phyloP scores from a whole-genome alignment of 2,113 vertebrate genomes.

The Myrmecophaga tridactyla region DNA sequence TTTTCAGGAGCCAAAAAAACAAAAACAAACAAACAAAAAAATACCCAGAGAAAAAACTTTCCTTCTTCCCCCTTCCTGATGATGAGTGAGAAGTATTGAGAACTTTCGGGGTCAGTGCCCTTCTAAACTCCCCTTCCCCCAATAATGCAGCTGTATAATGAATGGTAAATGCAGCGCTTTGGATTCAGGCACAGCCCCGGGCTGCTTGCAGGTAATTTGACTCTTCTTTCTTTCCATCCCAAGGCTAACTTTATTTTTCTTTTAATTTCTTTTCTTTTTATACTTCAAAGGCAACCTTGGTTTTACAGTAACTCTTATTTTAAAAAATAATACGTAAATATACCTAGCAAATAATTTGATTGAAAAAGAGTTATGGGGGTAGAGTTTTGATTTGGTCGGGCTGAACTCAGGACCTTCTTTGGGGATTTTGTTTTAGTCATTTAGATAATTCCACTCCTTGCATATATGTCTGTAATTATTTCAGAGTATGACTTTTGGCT shows the following conservation, averaged over 20 bases:
- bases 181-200: slow-evolving; percentile 82
- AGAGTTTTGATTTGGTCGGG: slow-evolving; percentile 39
- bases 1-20: slow-evolving; percentile 89
- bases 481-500: slow-evolving; percentile 72
- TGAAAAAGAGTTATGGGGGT: slow-evolving; percentile 35
- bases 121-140: slow-evolving; percentile 87
- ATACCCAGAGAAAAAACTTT: slow-evolving; percentile 88
- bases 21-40: slow-evolving; percentile 82
- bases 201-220: slow-evolving; percentile 86
- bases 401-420: slow-evolving; percentile 35
- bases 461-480: slow-evolving; percentile 72
- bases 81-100: slow-evolving; percentile 87
- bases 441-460: slow-evolving; percentile 56
- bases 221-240: slow-evolving; percentile 75
- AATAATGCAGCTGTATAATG: slow-evolving; percentile 84
- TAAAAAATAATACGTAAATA: slow-evolving; percentile 1
- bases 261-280: slow-evolving; percentile 59
- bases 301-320: slow-evolving; percentile 34
- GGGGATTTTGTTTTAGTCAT: slow-evolving; percentile 52
- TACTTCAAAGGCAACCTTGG: slow-evolving; percentile 59
- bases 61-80: slow-evolving; percentile 88
- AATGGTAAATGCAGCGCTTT: slow-evolving; percentile 83
- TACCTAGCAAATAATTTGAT: slow-evolving; percentile 42
- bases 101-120: slow-evolving; percentile 84
- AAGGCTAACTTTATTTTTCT: slow-evolving; percentile 62